A percentile compares a stretch with the other conserved stretches of the same genome.
These are phyloP conservation scores for Aricia artaxerxes DNA, from an alignment of 2,888 invertebrate genomes.

Conservation along the genomic window DNA sequence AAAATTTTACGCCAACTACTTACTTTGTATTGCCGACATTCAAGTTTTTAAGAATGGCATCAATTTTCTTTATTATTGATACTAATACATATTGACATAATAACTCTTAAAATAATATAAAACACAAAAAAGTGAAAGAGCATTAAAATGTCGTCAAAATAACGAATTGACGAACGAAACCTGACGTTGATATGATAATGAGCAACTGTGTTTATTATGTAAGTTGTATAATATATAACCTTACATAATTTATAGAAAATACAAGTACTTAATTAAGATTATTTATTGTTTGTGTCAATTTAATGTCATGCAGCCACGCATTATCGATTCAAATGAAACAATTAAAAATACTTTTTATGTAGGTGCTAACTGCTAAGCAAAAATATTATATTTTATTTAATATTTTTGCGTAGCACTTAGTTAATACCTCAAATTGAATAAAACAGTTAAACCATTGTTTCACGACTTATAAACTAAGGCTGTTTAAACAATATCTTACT, in stretches of 20 bases:
- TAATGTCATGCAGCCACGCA: neutral
- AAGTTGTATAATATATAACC: neutral
- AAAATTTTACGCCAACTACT: neutral
- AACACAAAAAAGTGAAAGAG: neutral
- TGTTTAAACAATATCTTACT: too few relatives aligned
- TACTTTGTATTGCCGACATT: neutral
- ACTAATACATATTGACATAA: too few relatives aligned
- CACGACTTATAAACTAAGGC: too few relatives aligned
- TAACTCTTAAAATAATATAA: too few relatives aligned
- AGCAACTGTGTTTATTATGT: neutral
- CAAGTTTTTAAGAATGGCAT: neutral
- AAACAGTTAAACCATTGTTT: too few relatives aligned
- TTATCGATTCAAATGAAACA: neutral
- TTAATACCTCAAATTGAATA: too few relatives aligned
- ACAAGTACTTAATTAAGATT: neutral
- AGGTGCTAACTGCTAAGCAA: neutral
- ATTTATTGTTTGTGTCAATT: neutral
- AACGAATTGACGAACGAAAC: neutral
- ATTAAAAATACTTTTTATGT: neutral
- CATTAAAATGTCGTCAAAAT: neutral
- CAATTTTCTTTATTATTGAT: too few relatives aligned
- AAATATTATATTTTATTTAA: too few relatives aligned
- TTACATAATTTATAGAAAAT: constrained; percentile 14
- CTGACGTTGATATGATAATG: neutral
- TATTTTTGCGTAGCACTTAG: too few relatives aligned